A percentile compares a stretch with the other conserved stretches of the same genome.
These are phyloP conservation scores for Carettochelys insculpta DNA, from an alignment of 2,113 vertebrate genomes.

Conservation along the genomic window DNA sequence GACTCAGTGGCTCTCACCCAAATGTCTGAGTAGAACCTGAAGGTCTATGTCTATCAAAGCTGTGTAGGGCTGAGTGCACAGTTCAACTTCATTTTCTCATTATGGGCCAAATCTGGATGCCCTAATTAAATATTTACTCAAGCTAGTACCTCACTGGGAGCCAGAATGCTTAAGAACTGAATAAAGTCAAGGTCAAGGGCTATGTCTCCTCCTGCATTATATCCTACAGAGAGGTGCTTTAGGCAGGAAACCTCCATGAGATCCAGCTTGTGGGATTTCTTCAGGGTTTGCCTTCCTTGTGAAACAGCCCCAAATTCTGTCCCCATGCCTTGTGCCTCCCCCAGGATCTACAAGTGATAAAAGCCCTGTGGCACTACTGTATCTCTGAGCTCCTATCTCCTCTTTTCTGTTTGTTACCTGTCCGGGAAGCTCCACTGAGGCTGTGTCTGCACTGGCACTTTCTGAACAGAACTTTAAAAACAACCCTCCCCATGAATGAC, in stretches of 20 bases:
- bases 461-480: no score
- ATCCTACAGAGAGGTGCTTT: no score
- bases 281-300: not conserved
- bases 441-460: no score
- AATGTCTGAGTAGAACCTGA: not conserved
- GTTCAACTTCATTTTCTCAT: constrained; percentile 15
- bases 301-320: not conserved
- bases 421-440: not conserved
- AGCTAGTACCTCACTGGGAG: not conserved
- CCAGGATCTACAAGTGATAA: not conserved
- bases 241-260: not conserved
- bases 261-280: not conserved
- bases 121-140: not conserved
- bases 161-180: not conserved
- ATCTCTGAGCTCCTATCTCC: not conserved
- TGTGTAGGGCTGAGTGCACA: not conserved
- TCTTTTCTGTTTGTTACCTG: not conserved
- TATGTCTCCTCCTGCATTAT: fast-evolving
- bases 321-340: not conserved
- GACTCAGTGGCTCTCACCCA: not conserved
- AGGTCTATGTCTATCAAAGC: not conserved
- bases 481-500: no score
- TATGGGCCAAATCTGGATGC: constrained; percentile 6
- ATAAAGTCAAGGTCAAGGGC: not conserved
- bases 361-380: not conserved